Conservation (phyloP, 2,797 vertebrate genomes). For the Rachycentron canadum region DNA sequence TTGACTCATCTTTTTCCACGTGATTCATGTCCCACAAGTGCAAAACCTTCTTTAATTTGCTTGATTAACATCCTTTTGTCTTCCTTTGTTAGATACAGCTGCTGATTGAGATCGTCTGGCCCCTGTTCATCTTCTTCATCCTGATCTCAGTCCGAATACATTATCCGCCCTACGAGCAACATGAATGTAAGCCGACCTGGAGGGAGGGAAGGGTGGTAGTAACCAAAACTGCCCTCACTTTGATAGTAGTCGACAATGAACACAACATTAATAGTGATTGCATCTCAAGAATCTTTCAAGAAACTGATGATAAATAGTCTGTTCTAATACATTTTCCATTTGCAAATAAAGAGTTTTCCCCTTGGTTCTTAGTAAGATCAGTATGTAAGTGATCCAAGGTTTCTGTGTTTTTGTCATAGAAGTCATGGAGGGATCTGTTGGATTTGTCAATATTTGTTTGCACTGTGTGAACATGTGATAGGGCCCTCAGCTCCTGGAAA, state of each 20-base stretch:
- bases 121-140: slow-evolving; percentile 98
- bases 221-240: neutral
- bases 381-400: slow-evolving; percentile 37
- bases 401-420: slow-evolving; percentile 46
- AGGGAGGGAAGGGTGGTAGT: neutral
- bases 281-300: neutral
- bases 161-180: slow-evolving; percentile 97
- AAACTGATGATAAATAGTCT: neutral
- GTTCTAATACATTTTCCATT: neutral
- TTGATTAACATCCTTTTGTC: slow-evolving; percentile 31
- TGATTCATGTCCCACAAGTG: neutral
- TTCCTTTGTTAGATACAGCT: slow-evolving; percentile 89
- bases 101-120: slow-evolving; percentile 96
- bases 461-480: slow-evolving; percentile 48
- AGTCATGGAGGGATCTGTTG: slow-evolving; percentile 21
- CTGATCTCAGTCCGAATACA: slow-evolving; percentile 94
- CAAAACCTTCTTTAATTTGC: neutral
- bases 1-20: neutral
- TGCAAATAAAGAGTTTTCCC: neutral
- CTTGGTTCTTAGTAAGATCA: slow-evolving; percentile 34
- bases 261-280: neutral
- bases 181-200: slow-evolving; percentile 91
- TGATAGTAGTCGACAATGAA: no score
- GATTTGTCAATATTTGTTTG: slow-evolving; percentile 77
- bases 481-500: slow-evolving; percentile 49